These are phyloP conservation scores for Aramus guarauna DNA, from an alignment of 2,113 vertebrate genomes.

Conservation along the genomic window DNA sequence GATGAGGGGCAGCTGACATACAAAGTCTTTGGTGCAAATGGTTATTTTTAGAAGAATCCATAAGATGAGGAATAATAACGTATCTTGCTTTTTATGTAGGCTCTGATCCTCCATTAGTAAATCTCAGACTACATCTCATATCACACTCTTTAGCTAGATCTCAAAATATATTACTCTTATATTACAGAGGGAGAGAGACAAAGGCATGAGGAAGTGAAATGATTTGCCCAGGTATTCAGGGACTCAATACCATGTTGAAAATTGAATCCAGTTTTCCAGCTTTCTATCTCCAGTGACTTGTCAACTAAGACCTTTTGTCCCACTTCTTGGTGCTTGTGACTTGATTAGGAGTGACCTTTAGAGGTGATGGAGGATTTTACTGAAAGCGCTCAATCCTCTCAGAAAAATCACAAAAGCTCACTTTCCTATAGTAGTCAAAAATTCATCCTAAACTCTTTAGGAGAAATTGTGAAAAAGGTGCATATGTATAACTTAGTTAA, in stretches of 20 bases:
- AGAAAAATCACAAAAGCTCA: not conserved
- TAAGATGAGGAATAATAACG: not conserved
- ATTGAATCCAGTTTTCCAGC: constrained; percentile 12
- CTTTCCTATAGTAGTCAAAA: not conserved
- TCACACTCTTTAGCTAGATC: not conserved
- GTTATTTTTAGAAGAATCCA: not conserved
- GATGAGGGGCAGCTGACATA: not conserved
- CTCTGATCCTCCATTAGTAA: not conserved
- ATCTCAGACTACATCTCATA: not conserved
- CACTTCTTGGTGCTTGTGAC: not conserved
- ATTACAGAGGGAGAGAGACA: not conserved
- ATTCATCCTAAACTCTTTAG: not conserved
- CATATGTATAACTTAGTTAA: not conserved
- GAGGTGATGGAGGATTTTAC: not conserved
- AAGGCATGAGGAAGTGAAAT: not conserved
- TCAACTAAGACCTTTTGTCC: not conserved
- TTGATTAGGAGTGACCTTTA: not conserved
- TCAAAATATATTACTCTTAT: not conserved
- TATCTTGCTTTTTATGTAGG: not conserved
- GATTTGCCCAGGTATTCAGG: not conserved
- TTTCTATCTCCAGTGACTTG: not conserved
- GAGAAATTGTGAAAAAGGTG: not conserved
- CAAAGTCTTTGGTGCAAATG: not conserved
- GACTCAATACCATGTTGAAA: not conserved
- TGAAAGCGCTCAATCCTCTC: not conserved